phyloP scores from a whole-genome alignment of 2,888 invertebrate species.

The Lydus trimaculatus region DNA sequence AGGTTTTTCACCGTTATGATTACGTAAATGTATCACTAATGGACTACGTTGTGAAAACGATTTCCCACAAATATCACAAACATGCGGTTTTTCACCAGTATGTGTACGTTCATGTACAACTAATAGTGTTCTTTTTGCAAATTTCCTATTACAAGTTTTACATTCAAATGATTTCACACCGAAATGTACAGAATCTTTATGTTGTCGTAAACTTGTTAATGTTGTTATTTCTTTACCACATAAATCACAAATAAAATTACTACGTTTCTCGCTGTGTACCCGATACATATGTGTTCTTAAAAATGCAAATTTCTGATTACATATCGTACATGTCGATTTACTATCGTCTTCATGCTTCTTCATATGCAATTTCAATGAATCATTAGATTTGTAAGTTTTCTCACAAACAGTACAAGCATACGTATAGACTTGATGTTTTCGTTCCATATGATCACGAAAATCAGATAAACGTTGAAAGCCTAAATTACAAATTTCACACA shows the following conservation, averaged over 20 bases:
- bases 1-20: conserved; percentile 40
- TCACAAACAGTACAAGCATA: background rate
- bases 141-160: conserved; percentile 36
- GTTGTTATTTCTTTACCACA: conserved; percentile 43
- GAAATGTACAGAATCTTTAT: conserved; percentile 24
- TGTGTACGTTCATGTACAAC: conserved; percentile 34
- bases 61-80: conserved; percentile 59
- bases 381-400: background rate
- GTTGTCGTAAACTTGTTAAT: conserved; percentile 35
- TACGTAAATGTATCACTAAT: conserved; percentile 55
- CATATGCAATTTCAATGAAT: background rate
- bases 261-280: background rate
- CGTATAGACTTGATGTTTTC: background rate
- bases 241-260: conserved; percentile 38
- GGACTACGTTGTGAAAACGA: conserved; percentile 63
- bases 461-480: background rate
- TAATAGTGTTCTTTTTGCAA: conserved; percentile 14
- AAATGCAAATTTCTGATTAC: background rate
- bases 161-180: conserved; percentile 30
- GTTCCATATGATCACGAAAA: background rate
- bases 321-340: background rate
- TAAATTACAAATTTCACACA: background rate
- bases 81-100: conserved; percentile 30
- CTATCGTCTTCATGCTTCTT: background rate
- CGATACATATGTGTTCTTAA: background rate